phyloP scores from a whole-genome alignment of 2,888 invertebrate species.

The Harpalus rubripes region DNA sequence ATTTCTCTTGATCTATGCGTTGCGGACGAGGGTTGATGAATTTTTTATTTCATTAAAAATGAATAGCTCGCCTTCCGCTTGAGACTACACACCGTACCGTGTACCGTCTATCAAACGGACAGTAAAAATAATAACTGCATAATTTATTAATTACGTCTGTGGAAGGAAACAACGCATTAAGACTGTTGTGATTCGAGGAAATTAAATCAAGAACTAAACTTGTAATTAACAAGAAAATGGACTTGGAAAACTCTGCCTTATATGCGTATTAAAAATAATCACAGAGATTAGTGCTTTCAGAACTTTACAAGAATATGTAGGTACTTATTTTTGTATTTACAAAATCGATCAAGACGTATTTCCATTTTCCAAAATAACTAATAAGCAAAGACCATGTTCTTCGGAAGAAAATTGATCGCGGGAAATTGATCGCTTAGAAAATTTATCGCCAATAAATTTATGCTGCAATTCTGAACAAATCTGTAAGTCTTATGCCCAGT shows the following conservation, averaged over 20 bases:
- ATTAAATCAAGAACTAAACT: slow-evolving; percentile 25
- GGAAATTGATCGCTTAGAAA: no score
- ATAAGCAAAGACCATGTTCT: no score
- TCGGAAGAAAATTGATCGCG: no score
- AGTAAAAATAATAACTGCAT: slow-evolving; percentile 53
- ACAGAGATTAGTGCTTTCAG: background rate
- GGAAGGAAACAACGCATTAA: slow-evolving; percentile 50
- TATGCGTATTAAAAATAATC: background rate
- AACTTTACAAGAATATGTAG: background rate
- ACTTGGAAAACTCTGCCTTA: background rate
- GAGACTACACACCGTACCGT: background rate
- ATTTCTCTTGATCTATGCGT: background rate
- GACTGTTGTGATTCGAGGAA: slow-evolving; percentile 40
- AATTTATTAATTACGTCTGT: slow-evolving; percentile 44
- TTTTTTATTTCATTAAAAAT: slow-evolving; percentile 50
- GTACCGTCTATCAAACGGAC: slow-evolving; percentile 11
- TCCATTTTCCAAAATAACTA: no score
- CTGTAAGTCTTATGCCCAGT: no score
- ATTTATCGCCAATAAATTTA: no score
- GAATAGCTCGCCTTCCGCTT: background rate
- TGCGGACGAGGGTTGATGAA: slow-evolving; percentile 14
- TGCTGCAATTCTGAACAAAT: no score
- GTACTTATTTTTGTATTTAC: no score
- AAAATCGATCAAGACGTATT: no score
- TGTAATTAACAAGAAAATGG: slow-evolving; percentile 14